Conservation (phyloP, 2,888 invertebrate genomes). For the Aspidiotus rigidus region DNA sequence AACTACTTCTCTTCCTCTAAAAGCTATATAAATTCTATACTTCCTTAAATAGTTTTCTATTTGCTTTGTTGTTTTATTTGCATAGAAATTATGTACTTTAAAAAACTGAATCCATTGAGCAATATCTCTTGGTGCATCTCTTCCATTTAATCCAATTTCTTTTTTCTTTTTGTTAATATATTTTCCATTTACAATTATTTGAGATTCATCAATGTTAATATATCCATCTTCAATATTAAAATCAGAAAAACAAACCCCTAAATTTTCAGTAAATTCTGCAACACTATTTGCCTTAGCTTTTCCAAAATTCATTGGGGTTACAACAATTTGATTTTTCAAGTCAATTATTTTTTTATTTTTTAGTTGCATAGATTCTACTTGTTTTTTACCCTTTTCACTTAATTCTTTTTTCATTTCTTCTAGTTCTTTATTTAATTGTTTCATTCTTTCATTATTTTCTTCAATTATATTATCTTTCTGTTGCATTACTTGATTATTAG, state of each 20-base stretch:
- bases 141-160: constrained; percentile 1
- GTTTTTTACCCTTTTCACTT: constrained; percentile 1
- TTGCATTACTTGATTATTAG: constrained; percentile 1
- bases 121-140: neutral
- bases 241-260: neutral
- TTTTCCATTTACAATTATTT: constrained; percentile 4
- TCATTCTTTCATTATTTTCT: neutral
- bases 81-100: too few species aligned
- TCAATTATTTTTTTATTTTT: constrained; percentile 1
- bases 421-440: constrained; percentile 4
- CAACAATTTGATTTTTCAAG: constrained; percentile 4
- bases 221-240: constrained; percentile 4
- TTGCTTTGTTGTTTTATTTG: too few species aligned
- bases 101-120: too few species aligned
- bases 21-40: too few species aligned
- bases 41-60: too few species aligned
- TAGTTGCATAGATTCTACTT: constrained; percentile 4
- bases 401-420: constrained; percentile 4
- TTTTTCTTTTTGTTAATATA: constrained; percentile 1
- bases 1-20: too few species aligned
- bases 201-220: constrained; percentile 3
- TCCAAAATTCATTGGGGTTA: constrained; percentile 3
- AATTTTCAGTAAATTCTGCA: constrained; percentile 4
- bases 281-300: constrained; percentile 3
- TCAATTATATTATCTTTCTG: constrained; percentile 4